A percentile compares a stretch with the other conserved stretches of the same genome.
phyloP scores from a whole-genome alignment of 2,113 vertebrate species.

The Malurus melanocephalus region DNA sequence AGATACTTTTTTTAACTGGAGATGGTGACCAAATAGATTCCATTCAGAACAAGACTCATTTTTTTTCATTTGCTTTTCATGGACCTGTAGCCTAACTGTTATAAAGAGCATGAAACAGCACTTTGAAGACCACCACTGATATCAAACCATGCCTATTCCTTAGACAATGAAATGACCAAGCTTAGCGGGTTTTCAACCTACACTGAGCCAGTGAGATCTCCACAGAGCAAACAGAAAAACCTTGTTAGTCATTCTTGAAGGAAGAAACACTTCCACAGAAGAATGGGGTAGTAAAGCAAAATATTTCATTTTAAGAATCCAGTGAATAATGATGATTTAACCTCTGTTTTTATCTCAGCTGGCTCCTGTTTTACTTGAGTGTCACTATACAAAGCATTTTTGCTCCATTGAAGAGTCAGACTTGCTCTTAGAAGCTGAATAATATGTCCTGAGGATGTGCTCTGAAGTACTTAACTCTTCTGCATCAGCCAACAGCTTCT shows the following conservation, averaged over 20 bases:
- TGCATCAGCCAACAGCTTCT: background rate
- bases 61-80: background rate
- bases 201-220: background rate
- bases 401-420: background rate
- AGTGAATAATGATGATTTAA: background rate
- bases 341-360: background rate
- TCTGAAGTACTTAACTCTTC: background rate
- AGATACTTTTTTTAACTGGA: background rate
- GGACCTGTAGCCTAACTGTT: background rate
- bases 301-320: background rate
- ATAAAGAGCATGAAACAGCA: background rate
- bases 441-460: background rate
- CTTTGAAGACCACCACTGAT: background rate
- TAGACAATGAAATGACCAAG: background rate
- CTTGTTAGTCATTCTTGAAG: fast-evolving
- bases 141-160: background rate
- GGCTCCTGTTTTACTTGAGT: background rate
- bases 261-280: background rate
- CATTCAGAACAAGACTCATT: background rate
- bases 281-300: background rate
- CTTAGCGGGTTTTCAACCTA: background rate
- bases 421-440: background rate
- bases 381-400: background rate
- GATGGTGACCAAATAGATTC: background rate
- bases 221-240: background rate